A percentile compares a stretch with the other conserved stretches of the same genome.
These are phyloP conservation scores for Himalopsyche japonica DNA, from an alignment of 2,888 invertebrate genomes.

Conservation along the genomic window DNA sequence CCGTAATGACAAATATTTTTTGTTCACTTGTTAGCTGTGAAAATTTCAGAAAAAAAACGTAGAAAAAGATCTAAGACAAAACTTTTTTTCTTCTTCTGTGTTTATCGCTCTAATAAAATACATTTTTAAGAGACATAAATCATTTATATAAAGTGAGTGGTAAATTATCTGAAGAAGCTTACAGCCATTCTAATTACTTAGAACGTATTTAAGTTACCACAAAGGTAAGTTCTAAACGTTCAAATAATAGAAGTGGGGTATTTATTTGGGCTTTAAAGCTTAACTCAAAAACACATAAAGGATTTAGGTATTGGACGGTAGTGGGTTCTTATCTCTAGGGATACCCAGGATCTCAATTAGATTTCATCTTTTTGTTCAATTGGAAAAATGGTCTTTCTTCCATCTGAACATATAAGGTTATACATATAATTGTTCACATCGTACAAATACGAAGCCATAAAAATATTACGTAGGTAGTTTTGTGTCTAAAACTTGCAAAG, in stretches of 20 bases:
- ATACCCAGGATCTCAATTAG: not conserved
- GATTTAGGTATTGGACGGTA: not conserved
- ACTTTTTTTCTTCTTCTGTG: too few relatives aligned
- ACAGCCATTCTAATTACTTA: not conserved
- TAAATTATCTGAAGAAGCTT: not conserved
- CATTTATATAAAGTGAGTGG: not conserved
- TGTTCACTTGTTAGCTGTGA: too few relatives aligned
- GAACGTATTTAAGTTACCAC: not conserved
- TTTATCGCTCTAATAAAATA: not conserved
- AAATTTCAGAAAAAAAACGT: too few relatives aligned
- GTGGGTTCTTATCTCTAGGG: not conserved
- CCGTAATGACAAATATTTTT: too few relatives aligned
- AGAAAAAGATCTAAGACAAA: too few relatives aligned
- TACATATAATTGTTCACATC: too few relatives aligned
- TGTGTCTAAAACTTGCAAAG: too few relatives aligned
- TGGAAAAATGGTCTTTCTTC: not conserved
- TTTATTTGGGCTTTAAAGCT: not conserved
- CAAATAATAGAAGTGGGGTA: not conserved
- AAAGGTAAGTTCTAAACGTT: not conserved
- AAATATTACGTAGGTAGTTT: too few relatives aligned
- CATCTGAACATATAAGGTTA: not conserved
- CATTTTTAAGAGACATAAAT: not conserved
- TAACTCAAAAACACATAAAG: not conserved
- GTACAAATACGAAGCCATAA: too few relatives aligned
- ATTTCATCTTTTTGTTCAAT: not conserved